phyloP scores from a whole-genome alignment of 2,113 vertebrate species.

The Triplophysa rosa region DNA sequence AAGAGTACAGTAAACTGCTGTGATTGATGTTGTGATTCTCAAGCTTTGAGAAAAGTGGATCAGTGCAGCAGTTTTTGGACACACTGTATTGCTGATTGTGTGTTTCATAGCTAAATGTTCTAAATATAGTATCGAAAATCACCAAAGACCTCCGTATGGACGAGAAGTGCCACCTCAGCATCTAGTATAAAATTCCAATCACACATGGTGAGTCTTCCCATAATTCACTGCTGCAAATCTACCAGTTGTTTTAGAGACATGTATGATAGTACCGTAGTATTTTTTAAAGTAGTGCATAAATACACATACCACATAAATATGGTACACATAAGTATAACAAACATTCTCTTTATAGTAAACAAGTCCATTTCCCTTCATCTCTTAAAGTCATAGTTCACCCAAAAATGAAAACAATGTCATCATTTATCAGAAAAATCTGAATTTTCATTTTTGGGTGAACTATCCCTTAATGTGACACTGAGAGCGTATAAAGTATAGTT shows the following conservation, averaged over 20 bases:
- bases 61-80: background rate
- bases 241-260: too few relatives aligned
- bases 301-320: too few relatives aligned
- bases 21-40: background rate
- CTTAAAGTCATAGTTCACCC: too few relatives aligned
- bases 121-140: background rate
- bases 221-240: background rate
- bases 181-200: background rate
- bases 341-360: background rate
- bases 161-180: background rate
- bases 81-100: background rate
- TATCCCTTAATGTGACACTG: background rate
- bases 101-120: background rate
- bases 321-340: background rate
- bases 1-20: too few relatives aligned
- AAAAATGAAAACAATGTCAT: too few relatives aligned
- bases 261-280: too few relatives aligned
- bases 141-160: background rate
- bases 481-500: too few relatives aligned
- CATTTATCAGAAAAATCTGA: too few relatives aligned
- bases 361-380: background rate
- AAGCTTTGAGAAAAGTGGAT: background rate
- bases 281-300: too few relatives aligned
- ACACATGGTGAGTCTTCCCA: background rate
- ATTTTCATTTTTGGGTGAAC: too few relatives aligned